Evolutionary conservation across 2,888 invertebrate species (phyloP).

Genomic region (Lasioglossum calceatum): DNA sequence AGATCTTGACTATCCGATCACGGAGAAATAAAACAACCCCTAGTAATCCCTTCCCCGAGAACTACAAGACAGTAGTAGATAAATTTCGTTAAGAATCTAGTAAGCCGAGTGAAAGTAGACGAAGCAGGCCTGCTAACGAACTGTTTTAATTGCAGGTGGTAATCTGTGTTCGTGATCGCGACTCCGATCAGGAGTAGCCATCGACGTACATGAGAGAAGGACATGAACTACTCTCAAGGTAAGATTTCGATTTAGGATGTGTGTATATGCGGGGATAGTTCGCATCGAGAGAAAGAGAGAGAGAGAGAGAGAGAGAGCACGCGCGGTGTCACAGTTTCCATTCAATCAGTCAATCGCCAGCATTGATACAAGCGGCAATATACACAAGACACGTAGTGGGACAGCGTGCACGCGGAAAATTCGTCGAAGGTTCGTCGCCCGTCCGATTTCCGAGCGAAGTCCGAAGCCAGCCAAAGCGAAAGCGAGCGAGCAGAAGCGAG

Average conservation of each 20-base stretch:
- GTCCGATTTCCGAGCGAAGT: conserved; percentile 57
- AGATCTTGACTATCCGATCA: neutral
- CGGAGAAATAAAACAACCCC: neutral
- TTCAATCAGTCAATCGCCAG: conserved; percentile 18
- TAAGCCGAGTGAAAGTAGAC: neutral
- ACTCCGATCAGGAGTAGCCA: conserved; percentile 82
- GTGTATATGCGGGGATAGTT: neutral
- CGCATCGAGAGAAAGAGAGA: neutral
- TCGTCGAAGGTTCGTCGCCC: conserved; percentile 66
- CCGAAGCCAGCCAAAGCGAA: conserved; percentile 45
- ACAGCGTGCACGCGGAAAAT: conserved; percentile 49
- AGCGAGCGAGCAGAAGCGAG: neutral
- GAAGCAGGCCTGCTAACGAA: neutral
- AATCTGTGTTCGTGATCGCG: conserved; percentile 64
- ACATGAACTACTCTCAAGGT: conserved; percentile 84
- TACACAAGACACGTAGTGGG: neutral
- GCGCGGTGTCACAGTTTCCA: conserved; percentile 12
- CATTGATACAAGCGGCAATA: conserved; percentile 27
- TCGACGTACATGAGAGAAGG: conserved; percentile 83
- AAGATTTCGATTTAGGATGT: conserved; percentile 53
- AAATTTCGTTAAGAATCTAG: neutral
- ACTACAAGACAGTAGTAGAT: neutral
- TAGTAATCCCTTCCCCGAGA: too few species aligned
- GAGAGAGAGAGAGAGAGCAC: neutral
- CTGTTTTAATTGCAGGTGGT: conserved; percentile 73